phyloP scores from a whole-genome alignment of 2,797 vertebrate genomes.

The Schizopygopsis malacanthus region DNA sequence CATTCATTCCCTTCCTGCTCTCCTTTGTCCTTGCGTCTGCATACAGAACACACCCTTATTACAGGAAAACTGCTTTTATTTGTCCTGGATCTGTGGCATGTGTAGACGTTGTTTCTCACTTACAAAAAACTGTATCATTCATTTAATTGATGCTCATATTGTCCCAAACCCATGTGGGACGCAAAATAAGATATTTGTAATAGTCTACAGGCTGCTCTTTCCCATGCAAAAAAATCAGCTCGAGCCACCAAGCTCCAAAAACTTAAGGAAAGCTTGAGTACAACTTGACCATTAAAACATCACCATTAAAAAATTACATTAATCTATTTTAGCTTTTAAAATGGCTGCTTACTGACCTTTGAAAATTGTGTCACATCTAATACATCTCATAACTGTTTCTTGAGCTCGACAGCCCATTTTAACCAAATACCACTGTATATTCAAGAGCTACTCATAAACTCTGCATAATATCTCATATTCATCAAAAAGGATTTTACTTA shows the following conservation, averaged over 20 bases:
- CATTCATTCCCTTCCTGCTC: conserved; percentile 25
- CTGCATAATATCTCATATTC: neutral
- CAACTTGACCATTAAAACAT: no score
- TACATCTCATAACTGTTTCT: neutral
- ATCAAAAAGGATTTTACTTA: neutral
- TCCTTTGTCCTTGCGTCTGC: conserved; percentile 38
- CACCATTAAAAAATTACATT: neutral
- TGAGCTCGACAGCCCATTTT: neutral
- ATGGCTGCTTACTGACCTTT: neutral
- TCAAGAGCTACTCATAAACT: neutral
- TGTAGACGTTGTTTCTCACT: neutral
- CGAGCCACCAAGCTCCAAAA: neutral
- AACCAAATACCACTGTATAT: no score
- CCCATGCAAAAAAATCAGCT: neutral
- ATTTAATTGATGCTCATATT: neutral
- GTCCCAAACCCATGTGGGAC: neutral
- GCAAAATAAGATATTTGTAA: neutral
- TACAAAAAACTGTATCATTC: neutral
- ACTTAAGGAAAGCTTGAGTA: neutral
- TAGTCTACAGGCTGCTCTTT: neutral
- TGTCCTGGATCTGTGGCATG: neutral
- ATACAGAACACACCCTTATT: conserved; percentile 25
- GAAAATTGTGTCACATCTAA: neutral
- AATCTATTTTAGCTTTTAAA: neutral
- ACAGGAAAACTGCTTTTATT: neutral